These are phyloP conservation scores for Nothobranchius kuhntae DNA, from an alignment of 2,113 vertebrate genomes.

Conservation along the genomic window DNA sequence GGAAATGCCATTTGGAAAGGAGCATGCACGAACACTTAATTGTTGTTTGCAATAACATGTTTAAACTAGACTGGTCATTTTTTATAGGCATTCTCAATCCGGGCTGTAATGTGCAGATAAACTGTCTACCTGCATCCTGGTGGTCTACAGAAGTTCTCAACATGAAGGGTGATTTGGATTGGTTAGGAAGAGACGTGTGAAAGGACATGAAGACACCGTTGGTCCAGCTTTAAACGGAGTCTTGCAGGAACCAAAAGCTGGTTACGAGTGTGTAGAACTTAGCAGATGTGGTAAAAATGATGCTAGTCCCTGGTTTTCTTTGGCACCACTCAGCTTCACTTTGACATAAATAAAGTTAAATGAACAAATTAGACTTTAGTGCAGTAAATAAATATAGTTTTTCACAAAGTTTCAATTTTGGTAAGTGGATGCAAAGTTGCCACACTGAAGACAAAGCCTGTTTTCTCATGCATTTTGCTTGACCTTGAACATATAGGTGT, in stretches of 20 bases:
- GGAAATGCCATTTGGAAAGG: background rate
- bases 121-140: background rate
- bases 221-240: background rate
- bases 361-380: no score
- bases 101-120: background rate
- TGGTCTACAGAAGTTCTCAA: background rate
- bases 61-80: background rate
- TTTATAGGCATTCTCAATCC: background rate
- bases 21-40: background rate
- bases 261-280: slow-evolving; percentile 1
- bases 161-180: background rate
- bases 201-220: background rate
- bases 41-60: background rate
- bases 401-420: background rate
- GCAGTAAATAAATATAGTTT: background rate
- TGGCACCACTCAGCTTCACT: slow-evolving; percentile 39
- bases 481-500: slow-evolving; percentile 61
- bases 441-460: slow-evolving; percentile 32
- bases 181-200: background rate
- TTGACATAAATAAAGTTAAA: slow-evolving; percentile 6
- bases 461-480: slow-evolving; percentile 50
- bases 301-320: slow-evolving; percentile 43
- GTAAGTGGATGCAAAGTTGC: slow-evolving; percentile 20
- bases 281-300: slow-evolving; percentile 32
- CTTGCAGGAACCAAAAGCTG: background rate